Percentiles rank a stretch among this genome's conserved stretches.
Evolutionary conservation across 2,888 invertebrate species (phyloP).

Genomic region (Morpho deidamia): DNA sequence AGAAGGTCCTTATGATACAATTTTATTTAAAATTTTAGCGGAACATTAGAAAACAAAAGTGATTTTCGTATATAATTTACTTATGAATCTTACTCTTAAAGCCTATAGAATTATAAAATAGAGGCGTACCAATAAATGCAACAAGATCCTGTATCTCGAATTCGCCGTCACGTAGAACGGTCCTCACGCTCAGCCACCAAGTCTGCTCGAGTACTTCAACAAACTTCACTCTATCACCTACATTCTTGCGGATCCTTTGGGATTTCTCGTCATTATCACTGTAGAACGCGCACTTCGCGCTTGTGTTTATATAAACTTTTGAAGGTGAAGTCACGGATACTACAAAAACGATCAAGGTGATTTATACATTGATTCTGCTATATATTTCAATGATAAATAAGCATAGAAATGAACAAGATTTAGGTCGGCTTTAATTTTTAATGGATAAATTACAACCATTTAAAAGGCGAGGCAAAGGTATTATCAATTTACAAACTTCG

Average conservation of each 20-base stretch:
- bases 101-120: not conserved
- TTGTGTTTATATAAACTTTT: conserved; percentile 71
- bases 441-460: conserved; percentile 11
- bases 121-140: conserved; percentile 63
- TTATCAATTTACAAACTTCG: too few relatives aligned
- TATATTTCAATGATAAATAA: conserved; percentile 5
- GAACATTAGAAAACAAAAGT: too few relatives aligned
- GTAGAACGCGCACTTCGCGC: conserved; percentile 59
- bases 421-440: conserved; percentile 12
- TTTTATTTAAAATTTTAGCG: too few relatives aligned
- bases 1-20: too few relatives aligned
- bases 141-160: conserved; percentile 75
- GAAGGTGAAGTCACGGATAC: conserved; percentile 79
- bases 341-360: conserved; percentile 49
- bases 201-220: conserved; percentile 55
- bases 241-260: conserved; percentile 26
- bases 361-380: conserved; percentile 19
- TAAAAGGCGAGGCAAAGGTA: too few relatives aligned
- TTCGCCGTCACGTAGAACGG: conserved; percentile 58
- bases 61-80: too few relatives aligned
- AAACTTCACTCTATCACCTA: conserved; percentile 44
- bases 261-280: conserved; percentile 64
- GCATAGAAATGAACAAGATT: conserved; percentile 18
- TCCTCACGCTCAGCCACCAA: conserved; percentile 61
- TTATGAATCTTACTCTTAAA: not conserved